These are phyloP conservation scores for Cebidichthys violaceus DNA, from an alignment of 2,113 vertebrate species.

Conservation along the genomic window DNA sequence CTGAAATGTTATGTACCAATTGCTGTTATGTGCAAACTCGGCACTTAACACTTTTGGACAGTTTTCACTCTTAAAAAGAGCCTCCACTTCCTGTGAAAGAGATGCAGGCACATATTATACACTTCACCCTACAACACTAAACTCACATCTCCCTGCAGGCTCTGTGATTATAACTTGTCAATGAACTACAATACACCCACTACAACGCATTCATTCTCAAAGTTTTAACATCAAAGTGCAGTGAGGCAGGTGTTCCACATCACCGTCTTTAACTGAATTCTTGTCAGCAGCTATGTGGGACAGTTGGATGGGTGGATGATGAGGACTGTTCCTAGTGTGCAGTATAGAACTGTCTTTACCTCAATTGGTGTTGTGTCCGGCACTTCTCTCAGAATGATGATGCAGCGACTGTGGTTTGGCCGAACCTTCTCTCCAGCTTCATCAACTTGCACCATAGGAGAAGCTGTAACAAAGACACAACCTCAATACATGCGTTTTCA, in stretches of 20 bases:
- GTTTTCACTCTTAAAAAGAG: slow-evolving; percentile 93
- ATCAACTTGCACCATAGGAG: slow-evolving; percentile 96
- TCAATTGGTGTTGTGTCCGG: slow-evolving; percentile 95
- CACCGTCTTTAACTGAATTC: background rate
- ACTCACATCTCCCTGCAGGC: background rate
- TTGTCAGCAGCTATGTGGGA: background rate
- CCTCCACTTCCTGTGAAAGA: slow-evolving; percentile 91
- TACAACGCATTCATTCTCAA: background rate
- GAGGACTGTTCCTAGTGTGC: background rate
- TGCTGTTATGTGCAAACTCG: slow-evolving; percentile 99
- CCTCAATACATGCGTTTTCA: background rate
- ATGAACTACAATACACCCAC: background rate
- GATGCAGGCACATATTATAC: background rate
- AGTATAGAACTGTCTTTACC: slow-evolving; percentile 77
- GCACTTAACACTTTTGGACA: slow-evolving; percentile 95
- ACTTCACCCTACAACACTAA: slow-evolving; percentile 2
- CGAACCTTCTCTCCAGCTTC: slow-evolving; percentile 96
- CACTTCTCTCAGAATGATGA: slow-evolving; percentile 97
- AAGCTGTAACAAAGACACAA: slow-evolving; percentile 81
- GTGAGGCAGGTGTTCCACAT: background rate
- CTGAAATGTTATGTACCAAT: slow-evolving; percentile 99
- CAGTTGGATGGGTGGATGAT: background rate
- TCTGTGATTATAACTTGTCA: background rate
- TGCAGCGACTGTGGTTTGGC: slow-evolving; percentile 97
- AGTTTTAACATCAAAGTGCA: background rate